phyloP scores from a whole-genome alignment of 2,888 invertebrate species.

The Cataglyphis rosenhaueri region DNA sequence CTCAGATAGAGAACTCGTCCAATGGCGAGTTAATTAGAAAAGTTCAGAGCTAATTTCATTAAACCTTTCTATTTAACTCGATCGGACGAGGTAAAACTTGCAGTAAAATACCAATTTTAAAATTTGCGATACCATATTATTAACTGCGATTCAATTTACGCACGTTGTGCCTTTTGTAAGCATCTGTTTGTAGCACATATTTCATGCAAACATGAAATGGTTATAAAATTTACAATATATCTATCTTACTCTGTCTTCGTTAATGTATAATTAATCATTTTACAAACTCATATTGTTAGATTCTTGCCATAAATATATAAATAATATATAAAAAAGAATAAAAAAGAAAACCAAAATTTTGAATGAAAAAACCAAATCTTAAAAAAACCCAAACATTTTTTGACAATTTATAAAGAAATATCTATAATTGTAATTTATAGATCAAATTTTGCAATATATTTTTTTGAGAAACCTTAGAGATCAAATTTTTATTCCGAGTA shows the following conservation, averaged over 20 bases:
- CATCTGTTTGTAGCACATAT: conserved; percentile 2
- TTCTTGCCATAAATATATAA: not conserved
- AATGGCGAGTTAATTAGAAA: conserved; percentile 66
- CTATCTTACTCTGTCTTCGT: not conserved
- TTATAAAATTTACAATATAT: not conserved
- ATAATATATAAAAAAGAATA: no score
- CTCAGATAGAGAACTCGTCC: not conserved
- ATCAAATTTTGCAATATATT: not conserved
- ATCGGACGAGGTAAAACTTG: conserved; percentile 8
- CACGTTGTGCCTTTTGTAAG: not conserved
- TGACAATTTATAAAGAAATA: not conserved
- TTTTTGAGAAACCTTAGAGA: not conserved
- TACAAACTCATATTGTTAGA: not conserved
- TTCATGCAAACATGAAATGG: not conserved
- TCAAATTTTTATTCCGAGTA: not conserved
- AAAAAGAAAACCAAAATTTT: no score
- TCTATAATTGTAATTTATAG: not conserved
- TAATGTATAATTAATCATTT: not conserved
- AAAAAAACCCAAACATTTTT: not conserved
- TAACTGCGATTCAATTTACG: not conserved
- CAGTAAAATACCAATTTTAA: conserved; percentile 7
- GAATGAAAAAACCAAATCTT: not conserved
- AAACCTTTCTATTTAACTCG: conserved; percentile 32
- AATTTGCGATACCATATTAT: conserved; percentile 6
- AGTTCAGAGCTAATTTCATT: conserved; percentile 65